These are phyloP conservation scores for Phoeniculus purpureus DNA, from an alignment of 2,797 vertebrate species.

Conservation along the genomic window DNA sequence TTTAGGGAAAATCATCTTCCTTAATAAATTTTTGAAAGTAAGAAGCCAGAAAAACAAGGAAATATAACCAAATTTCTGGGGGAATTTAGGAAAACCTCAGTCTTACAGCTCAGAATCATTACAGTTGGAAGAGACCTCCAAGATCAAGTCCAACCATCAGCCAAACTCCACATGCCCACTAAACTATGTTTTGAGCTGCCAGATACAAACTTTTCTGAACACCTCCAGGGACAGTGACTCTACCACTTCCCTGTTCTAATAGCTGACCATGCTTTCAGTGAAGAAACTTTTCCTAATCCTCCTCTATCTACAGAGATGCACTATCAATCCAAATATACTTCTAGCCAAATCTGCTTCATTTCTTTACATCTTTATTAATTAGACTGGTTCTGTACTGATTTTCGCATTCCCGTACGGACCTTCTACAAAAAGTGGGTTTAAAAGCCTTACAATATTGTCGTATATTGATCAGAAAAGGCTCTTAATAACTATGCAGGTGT, in stretches of 20 bases:
- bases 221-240: no score
- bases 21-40: background rate
- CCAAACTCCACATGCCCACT: no score
- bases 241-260: no score
- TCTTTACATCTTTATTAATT: background rate
- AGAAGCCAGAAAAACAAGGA: background rate
- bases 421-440: background rate
- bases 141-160: no score
- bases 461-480: background rate
- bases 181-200: no score
- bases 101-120: background rate
- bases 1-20: background rate
- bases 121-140: no score
- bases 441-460: background rate
- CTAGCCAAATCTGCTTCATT: background rate
- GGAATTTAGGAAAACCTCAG: background rate
- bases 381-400: background rate
- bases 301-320: background rate
- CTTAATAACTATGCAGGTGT: background rate
- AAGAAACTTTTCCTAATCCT: no score
- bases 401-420: background rate
- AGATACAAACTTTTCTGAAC: no score
- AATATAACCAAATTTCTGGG: background rate
- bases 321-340: background rate
- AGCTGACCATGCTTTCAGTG: no score